Evolutionary conservation across 2,113 vertebrate species (phyloP), one percentile per base, ranked within the genome.

Genomic region (Petromus typicus): DNA sequence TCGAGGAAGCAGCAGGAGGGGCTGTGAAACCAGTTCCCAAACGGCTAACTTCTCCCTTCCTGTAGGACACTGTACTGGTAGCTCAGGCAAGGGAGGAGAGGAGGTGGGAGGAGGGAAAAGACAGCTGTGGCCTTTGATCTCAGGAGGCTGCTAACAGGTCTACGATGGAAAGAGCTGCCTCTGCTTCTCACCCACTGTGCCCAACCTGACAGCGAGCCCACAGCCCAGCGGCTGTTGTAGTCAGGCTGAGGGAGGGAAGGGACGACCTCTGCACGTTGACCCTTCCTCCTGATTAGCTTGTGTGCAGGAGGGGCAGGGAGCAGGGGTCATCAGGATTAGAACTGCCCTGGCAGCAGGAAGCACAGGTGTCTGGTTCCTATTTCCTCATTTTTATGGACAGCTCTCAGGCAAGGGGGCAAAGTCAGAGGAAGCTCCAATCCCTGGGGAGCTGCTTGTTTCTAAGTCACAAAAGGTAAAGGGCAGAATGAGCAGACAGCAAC

Each of bases 331-430:
- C 4, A 27, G 84, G 30, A 75, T 40, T 25, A 94, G 83, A 95
- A 91, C 40, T 86, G 84, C 96, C 79, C 69, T 54, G 75, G 94
- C 71, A 94, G 97, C 93, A 96, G 95, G 95, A 96, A 96, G 83
- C 51, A 76, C 63, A 76, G 90, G 89, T 94, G 91, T 95, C 94
- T 88, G 85, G 96, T 89, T 80, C 91, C 91, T 76, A 71, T 86
- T 43, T 87, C 82, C 51, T 83, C 78, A 67, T 69, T 87, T 81
- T 92, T 3, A 10, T 82, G 93, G 93, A 43, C 93, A 90, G 97
- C 84, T 89, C n/a, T n/a, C n/a, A n/a, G n/a, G n/a, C n/a, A n/a
- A n/a, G 92, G 81, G 73, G 87, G 32, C 59, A 48, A 89, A 80
- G 92, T 59, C 37, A 93, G 90, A 97, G 95, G 96, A 97, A 96